Conservation (phyloP, 2,113 vertebrate genomes). For the Sinocyclocheilus maitianheensis region DNA sequence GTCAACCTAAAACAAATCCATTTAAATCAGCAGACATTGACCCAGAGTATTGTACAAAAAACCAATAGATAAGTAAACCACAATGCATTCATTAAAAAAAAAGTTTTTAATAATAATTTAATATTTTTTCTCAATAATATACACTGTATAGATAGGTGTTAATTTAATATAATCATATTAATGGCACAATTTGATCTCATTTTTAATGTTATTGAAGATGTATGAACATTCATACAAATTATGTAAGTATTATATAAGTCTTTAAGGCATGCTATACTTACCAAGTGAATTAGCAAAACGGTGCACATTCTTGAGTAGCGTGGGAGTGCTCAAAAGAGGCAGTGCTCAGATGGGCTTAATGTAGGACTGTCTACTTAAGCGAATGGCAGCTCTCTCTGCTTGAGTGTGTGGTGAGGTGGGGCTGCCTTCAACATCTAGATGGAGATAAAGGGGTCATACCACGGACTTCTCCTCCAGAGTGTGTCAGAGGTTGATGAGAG, state of each 20-base stretch:
- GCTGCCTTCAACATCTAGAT: background rate
- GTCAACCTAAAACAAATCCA: no score
- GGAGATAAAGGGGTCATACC: background rate
- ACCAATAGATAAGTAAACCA: no score
- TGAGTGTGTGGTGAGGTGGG: background rate
- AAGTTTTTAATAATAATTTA: no score
- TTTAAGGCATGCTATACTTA: background rate
- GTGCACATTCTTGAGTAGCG: background rate
- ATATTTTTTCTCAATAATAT: no score
- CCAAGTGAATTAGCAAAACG: background rate
- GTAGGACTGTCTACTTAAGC: constrained; percentile 3
- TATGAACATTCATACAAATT: background rate
- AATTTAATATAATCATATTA: background rate
- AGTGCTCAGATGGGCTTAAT: background rate
- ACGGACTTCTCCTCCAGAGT: background rate
- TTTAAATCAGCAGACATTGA: no score
- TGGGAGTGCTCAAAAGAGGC: background rate
- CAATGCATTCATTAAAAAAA: no score
- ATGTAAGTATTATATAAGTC: background rate
- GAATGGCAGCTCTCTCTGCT: background rate
- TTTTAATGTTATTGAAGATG: background rate
- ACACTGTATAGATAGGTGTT: no score
- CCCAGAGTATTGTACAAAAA: no score
- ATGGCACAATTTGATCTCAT: background rate
- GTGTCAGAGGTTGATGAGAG: constrained; percentile 44